These are phyloP conservation scores for Paramormyrops kingsleyae DNA, from an alignment of 2,113 vertebrate genomes.

Conservation along the genomic window DNA sequence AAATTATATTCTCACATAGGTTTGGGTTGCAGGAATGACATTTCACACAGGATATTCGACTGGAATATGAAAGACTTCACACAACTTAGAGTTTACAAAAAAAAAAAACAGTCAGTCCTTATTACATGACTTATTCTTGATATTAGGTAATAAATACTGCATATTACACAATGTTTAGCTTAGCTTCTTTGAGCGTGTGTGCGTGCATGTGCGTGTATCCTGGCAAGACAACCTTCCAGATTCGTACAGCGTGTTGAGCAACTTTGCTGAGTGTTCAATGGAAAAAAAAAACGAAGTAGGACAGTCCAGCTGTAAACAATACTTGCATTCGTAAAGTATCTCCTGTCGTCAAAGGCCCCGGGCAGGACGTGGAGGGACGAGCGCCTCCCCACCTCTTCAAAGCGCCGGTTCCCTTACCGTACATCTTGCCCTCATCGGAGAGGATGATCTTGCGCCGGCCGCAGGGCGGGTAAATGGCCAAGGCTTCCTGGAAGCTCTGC, in stretches of 20 bases:
- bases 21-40: not conserved
- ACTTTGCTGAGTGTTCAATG: not conserved
- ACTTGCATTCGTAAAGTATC: not conserved
- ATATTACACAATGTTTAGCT: not conserved
- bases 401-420: slow-evolving; percentile 56
- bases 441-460: slow-evolving; percentile 94
- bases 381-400: not conserved
- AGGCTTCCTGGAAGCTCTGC: slow-evolving; percentile 94
- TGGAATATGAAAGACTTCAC: not conserved
- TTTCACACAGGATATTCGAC: not conserved
- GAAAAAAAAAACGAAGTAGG: not conserved
- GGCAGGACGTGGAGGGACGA: not conserved
- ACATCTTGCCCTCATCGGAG: slow-evolving; percentile 96
- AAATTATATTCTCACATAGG: not conserved
- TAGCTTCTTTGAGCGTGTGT: not conserved
- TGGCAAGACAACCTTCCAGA: not conserved
- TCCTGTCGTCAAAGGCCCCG: not conserved
- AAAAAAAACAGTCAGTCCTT: not conserved
- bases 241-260: not conserved
- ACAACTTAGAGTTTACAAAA: not conserved
- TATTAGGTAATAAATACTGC: not conserved
- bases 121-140: not conserved
- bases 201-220: not conserved
- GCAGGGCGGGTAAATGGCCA: slow-evolving; percentile 93
- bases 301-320: not conserved